Evolutionary conservation across 1,140 invertebrate species (phyloP).

Genomic region (Nymphalis io): DNA sequence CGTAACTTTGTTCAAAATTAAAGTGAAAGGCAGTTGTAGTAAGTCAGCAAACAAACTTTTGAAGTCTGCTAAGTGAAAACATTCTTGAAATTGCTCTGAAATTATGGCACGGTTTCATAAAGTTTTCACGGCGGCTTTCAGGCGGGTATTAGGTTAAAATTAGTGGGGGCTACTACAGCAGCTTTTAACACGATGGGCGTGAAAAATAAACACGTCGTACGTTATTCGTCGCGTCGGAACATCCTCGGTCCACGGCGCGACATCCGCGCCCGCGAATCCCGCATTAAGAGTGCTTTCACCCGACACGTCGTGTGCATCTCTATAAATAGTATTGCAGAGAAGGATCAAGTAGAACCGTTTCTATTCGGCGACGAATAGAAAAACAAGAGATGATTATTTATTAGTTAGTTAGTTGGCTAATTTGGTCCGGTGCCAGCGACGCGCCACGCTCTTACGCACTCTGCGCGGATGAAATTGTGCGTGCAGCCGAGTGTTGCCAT

Average conservation of each 20-base stretch:
- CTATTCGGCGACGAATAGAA: slow-evolving; percentile 76
- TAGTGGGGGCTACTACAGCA: slow-evolving; percentile 59
- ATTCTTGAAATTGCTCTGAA: slow-evolving; percentile 71
- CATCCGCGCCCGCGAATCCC: slow-evolving; percentile 62
- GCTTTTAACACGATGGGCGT: slow-evolving; percentile 62
- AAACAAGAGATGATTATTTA: slow-evolving; percentile 81
- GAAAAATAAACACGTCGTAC: slow-evolving; percentile 60
- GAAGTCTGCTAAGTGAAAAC: slow-evolving; percentile 64
- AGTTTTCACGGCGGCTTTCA: slow-evolving; percentile 68
- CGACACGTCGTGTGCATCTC: slow-evolving; percentile 73
- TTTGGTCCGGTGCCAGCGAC: slow-evolving; percentile 73
- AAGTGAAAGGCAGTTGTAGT: slow-evolving; percentile 53
- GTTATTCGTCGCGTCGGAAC: slow-evolving; percentile 43
- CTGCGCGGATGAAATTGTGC: slow-evolving; percentile 65
- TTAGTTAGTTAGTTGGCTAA: slow-evolving; percentile 79
- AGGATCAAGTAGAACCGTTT: slow-evolving; percentile 69
- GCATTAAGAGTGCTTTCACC: slow-evolving; percentile 78
- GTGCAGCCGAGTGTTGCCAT: slow-evolving; percentile 45
- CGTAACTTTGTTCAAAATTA: slow-evolving; percentile 56
- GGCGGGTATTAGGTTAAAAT: slow-evolving; percentile 69
- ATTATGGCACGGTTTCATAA: slow-evolving; percentile 71
- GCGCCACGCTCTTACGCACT: slow-evolving; percentile 68
- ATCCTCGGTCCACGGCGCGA: slow-evolving; percentile 33
- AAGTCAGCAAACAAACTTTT: slow-evolving; percentile 58
- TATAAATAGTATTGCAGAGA: slow-evolving; percentile 70